Base-by-base conservation (phyloP, 2,888 invertebrate species). In the Diogma glabrata region DNA sequence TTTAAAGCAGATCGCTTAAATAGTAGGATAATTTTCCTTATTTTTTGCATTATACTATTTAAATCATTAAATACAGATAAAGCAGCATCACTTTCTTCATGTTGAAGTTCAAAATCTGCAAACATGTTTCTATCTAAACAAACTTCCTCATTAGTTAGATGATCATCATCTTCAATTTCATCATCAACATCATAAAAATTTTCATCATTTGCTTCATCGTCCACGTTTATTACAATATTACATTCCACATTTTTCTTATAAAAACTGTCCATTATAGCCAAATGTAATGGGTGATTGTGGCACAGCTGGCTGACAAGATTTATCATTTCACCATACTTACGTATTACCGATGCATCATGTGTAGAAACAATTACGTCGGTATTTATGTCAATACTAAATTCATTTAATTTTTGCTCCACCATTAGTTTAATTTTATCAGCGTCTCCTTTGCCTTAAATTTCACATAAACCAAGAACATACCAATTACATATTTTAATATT, bases 11-110 rank as follows among this genome's bases (percentile, higher is more conserved):
- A 47, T 28, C 24, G n/a, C 28, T 22, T 47, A 24, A 26, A 47
- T 47, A 47, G 14, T 47, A 23, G 3, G n/a, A 46, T 46, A 46
- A 24, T 46, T 47, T 47, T 47, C 47, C 47, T 47, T 47, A 47
- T 24, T 16, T 28, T 47, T 46, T n/a, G 33, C 33, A 33, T 12
- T 33, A 12, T 16, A 33, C 16, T 33, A 33, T 33, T 33, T 33
- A 33, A 33, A 33, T 33, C 33, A 33, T 33, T 16, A 33, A 6
- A 33, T 33, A 28, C 9, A 2, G 28, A 28, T 28, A 33, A 33
- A 33, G 33, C 33, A 33, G 33, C 33, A 33, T 33, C 33, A 28
- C 2, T 33, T 33, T 33, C 2, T 33, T 33, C 16, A 38, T 38
- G 38, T 38, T 16, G 38, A 38, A 38, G 16, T 9, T 38, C 38